Evolutionary conservation across 2,113 vertebrate species (phyloP).

Genomic region (Ochotona curzoniae): DNA sequence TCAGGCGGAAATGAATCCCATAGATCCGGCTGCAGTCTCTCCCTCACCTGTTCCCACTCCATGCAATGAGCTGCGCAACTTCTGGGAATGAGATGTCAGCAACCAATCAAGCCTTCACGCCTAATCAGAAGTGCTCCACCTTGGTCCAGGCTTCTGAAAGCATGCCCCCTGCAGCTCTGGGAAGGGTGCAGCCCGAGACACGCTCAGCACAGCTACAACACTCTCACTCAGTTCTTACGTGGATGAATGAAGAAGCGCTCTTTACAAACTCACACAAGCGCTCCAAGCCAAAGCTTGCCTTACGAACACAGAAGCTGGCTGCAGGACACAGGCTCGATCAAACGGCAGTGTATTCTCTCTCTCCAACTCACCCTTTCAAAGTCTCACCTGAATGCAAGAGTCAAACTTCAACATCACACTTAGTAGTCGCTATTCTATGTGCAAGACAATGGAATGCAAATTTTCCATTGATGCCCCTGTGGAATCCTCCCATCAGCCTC

Average conservation of each 20-base stretch:
- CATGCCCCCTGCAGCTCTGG: neutral
- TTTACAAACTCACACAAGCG: neutral
- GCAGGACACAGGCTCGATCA: neutral
- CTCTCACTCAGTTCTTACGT: neutral
- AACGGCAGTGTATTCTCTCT: neutral
- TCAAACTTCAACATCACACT: neutral
- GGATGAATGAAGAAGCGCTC: neutral
- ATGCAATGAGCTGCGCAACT: no score
- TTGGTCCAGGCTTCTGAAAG: rapidly evolving
- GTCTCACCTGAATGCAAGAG: neutral
- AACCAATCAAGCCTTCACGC: neutral
- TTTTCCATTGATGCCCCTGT: neutral
- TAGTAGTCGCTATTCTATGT: neutral
- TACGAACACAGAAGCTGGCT: neutral
- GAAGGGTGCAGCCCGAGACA: neutral
- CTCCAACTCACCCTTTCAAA: neutral
- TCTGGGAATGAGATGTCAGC: neutral
- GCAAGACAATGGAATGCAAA: rapidly evolving
- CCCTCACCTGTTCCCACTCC: neutral
- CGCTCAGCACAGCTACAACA: rapidly evolving
- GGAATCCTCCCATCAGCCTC: neutral
- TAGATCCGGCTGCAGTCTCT: neutral
- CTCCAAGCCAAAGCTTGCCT: neutral
- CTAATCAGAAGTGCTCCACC: rapidly evolving
- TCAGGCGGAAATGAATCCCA: neutral